A percentile compares a stretch with the other conserved stretches of the same genome.
Conservation (phyloP, 2,113 vertebrate genomes). For the Colaptes auratus region DNA sequence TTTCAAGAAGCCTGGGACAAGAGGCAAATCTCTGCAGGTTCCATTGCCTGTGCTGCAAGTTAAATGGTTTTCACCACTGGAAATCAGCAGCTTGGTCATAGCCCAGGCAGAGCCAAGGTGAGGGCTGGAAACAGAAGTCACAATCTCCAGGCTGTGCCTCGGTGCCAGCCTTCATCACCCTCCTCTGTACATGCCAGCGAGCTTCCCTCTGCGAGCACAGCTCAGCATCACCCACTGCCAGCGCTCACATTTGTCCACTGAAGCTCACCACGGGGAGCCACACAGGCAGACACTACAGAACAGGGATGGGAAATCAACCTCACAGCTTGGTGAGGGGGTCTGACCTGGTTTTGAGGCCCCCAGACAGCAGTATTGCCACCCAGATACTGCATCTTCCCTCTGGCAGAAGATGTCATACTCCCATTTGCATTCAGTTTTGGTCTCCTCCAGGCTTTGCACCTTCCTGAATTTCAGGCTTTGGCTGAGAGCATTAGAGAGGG, state of each 20-base stretch:
- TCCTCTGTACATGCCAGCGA: not conserved
- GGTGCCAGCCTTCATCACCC: not conserved
- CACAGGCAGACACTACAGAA: not conserved
- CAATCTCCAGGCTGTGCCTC: not conserved
- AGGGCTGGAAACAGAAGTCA: not conserved
- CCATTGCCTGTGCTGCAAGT: not conserved
- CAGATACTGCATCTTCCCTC: not conserved
- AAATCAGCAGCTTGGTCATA: not conserved
- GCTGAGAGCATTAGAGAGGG: slow-evolving; percentile 2
- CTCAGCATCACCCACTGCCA: not conserved
- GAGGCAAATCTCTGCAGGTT: not conserved
- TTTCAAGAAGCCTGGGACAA: not conserved
- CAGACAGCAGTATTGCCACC: not conserved
- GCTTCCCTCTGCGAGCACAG: not conserved
- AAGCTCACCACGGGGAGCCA: not conserved
- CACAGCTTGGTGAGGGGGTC: not conserved
- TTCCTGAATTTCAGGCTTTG: not conserved
- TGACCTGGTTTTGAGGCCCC: not conserved
- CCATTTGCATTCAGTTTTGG: slow-evolving; percentile 29
- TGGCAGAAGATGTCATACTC: not conserved
- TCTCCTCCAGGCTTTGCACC: not conserved
- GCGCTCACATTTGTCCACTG: not conserved
- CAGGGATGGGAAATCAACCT: not conserved
- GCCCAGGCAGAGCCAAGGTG: not conserved
- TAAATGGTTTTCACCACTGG: not conserved